These are phyloP conservation scores for Phylloscopus trochiloides DNA, from an alignment of 2,113 vertebrate species.

Conservation along the genomic window DNA sequence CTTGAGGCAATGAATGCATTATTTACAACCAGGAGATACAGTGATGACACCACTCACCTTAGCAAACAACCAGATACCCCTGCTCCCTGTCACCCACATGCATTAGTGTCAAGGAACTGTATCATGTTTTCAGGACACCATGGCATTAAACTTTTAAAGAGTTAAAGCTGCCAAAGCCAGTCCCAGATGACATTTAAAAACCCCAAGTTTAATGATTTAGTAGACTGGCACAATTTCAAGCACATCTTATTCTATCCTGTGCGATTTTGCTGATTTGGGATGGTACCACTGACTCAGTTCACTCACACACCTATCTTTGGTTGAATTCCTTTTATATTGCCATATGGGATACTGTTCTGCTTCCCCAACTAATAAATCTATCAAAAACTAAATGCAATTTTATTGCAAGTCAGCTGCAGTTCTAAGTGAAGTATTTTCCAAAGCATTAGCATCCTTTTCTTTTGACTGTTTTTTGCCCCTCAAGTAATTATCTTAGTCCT, in stretches of 20 bases:
- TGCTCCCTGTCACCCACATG: neutral
- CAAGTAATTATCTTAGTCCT: neutral
- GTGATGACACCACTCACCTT: neutral
- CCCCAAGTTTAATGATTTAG: conserved; percentile 39
- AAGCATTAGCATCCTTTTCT: neutral
- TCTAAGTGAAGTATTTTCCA: neutral
- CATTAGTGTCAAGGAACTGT: neutral
- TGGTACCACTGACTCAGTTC: neutral
- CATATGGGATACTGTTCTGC: neutral
- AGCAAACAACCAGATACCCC: conserved; percentile 14
- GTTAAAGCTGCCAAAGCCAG: conserved; percentile 43
- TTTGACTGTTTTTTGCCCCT: neutral
- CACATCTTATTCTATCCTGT: neutral
- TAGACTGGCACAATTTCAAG: neutral
- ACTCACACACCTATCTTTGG: neutral
- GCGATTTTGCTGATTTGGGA: neutral
- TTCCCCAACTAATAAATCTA: neutral
- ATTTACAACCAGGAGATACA: neutral
- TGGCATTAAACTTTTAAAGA: conserved; percentile 56
- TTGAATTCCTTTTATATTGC: neutral
- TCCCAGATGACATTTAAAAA: conserved; percentile 11
- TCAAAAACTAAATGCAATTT: neutral
- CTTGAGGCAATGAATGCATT: neutral
- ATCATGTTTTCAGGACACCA: conserved; percentile 36
- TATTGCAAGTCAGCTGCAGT: neutral